These are phyloP conservation scores for Plagodis dolabraria DNA, from an alignment of 2,888 invertebrate genomes.

Conservation along the genomic window DNA sequence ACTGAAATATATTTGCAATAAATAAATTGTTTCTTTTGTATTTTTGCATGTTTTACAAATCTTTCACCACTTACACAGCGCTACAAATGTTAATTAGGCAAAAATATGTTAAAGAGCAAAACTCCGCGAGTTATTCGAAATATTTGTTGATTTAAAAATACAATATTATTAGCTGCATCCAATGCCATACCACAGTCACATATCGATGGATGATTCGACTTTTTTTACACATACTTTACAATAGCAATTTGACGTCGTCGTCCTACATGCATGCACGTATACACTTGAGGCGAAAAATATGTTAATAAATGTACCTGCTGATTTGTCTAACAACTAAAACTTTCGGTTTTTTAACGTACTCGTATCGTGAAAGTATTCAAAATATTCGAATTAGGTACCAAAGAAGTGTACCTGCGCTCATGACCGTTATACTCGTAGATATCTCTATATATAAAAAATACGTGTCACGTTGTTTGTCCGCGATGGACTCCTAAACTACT, in stretches of 20 bases:
- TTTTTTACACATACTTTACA: conserved; percentile 70
- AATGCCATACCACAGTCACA: conserved; percentile 23
- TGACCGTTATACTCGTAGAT: no score
- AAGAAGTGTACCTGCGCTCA: no score
- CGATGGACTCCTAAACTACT: no score
- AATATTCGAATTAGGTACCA: no score
- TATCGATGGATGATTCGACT: conserved; percentile 51
- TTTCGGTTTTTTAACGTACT: no score
- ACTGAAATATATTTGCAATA: no score
- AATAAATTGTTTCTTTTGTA: no score
- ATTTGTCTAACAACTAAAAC: not conserved
- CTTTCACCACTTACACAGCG: not conserved
- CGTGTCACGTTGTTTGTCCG: no score
- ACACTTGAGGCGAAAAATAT: conserved; percentile 9
- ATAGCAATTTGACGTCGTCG: conserved; percentile 58
- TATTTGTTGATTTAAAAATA: conserved; percentile 6
- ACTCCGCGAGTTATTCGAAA: not conserved
- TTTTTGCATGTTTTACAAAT: no score
- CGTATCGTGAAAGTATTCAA: no score
- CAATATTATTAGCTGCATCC: conserved; percentile 16
- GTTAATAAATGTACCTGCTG: not conserved
- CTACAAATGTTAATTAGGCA: not conserved
- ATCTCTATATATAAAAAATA: no score
- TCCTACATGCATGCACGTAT: conserved; percentile 13
- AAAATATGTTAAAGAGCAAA: not conserved